Conservation (phyloP, 2,113 vertebrate species). For the Bothrops jararaca region DNA sequence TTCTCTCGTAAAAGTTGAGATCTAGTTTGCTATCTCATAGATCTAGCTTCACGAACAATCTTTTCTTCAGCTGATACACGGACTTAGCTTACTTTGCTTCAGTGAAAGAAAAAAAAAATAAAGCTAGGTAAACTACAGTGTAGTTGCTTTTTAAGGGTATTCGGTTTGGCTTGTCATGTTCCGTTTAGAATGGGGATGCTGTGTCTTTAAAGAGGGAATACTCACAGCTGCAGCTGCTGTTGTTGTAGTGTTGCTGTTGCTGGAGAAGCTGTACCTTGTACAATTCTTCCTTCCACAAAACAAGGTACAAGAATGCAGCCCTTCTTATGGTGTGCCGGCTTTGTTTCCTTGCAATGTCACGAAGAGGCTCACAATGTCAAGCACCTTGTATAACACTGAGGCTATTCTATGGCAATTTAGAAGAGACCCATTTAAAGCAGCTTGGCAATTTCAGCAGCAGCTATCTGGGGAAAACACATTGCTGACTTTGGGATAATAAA, state of each 20-base stretch:
- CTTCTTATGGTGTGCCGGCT: slow-evolving; percentile 4
- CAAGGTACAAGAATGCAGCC: too few species aligned
- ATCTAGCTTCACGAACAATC: not conserved
- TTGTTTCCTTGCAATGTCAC: slow-evolving; percentile 30
- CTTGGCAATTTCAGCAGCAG: not conserved
- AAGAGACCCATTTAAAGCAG: not conserved
- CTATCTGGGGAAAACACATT: not conserved
- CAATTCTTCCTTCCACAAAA: not conserved
- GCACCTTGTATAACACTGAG: not conserved
- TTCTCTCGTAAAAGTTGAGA: slow-evolving; percentile 23
- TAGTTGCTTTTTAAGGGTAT: not conserved
- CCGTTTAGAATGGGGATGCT: not conserved
- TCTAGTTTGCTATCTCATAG: slow-evolving; percentile 30
- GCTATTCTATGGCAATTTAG: not conserved
- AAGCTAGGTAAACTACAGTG: not conserved
- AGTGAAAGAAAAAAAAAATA: not conserved
- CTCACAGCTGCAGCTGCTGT: not conserved
- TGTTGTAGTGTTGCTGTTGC: not conserved
- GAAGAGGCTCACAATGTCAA: slow-evolving; percentile 10
- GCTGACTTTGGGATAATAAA: not conserved
- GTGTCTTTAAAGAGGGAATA: not conserved
- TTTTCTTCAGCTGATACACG: not conserved
- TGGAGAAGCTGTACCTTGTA: not conserved
- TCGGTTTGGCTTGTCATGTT: not conserved
- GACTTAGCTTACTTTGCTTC: not conserved